Evolutionary conservation across 2,113 vertebrate genomes (phyloP).

Genomic region (Otis tarda): DNA sequence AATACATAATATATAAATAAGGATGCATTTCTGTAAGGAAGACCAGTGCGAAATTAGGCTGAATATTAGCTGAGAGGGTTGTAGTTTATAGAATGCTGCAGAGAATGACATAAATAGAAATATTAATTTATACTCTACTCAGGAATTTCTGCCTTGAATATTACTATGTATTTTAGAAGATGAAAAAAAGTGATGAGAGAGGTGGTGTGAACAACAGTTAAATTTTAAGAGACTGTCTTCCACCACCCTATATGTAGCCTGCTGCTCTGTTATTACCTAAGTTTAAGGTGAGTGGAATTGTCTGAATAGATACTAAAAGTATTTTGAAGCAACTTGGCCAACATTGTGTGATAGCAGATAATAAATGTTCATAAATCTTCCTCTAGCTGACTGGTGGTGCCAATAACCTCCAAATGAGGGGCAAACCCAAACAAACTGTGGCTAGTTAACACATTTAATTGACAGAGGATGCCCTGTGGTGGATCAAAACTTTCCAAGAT

Average conservation of each 20-base stretch:
- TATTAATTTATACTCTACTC: background rate
- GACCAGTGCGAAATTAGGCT: background rate
- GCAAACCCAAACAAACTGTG: background rate
- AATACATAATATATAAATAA: background rate
- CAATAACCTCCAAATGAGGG: background rate
- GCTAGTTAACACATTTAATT: background rate
- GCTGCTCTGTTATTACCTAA: background rate
- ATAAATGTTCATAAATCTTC: background rate
- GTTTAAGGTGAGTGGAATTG: background rate
- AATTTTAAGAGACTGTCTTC: background rate
- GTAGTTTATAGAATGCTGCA: background rate
- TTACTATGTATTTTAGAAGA: background rate
- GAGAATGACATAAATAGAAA: background rate
- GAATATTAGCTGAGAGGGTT: background rate
- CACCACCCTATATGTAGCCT: background rate
- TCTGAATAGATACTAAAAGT: background rate
- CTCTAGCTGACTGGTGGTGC: background rate
- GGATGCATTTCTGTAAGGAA: background rate
- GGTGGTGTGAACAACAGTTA: background rate
- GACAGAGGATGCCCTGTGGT: background rate
- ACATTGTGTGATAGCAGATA: background rate
- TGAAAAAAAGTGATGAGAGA: background rate
- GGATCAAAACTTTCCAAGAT: background rate
- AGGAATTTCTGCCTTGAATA: background rate
- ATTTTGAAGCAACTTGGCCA: background rate